phyloP scores from a whole-genome alignment of 2,797 vertebrate genomes.

The Sebastes vulpes region DNA sequence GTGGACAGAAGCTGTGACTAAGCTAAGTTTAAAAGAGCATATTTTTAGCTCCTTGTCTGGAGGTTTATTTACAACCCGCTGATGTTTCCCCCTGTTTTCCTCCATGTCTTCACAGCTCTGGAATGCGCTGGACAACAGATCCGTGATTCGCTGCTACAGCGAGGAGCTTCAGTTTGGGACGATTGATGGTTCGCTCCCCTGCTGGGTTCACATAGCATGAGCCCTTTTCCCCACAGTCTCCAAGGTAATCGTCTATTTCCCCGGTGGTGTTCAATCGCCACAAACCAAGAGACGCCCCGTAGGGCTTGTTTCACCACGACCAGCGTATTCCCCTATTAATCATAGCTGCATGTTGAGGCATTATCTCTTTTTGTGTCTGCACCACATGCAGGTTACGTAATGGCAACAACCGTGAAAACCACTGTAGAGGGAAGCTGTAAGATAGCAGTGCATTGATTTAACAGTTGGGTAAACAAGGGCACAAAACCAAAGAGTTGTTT shows the following conservation, averaged over 20 bases:
- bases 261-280: conserved; percentile 25
- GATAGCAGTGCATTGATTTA: conserved; percentile 16
- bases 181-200: conserved; percentile 71
- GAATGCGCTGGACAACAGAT: conserved; percentile 50
- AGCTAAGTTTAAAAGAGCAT: conserved; percentile 1
- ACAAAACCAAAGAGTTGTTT: background rate
- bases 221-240: conserved; percentile 47
- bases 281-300: conserved; percentile 26
- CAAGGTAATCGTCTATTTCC: conserved; percentile 74
- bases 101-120: conserved; percentile 45
- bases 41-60: conserved; percentile 30
- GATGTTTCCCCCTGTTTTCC: conserved; percentile 10
- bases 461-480: conserved; percentile 20
- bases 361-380: conserved; percentile 21
- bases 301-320: conserved; percentile 21
- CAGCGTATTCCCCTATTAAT: conserved; percentile 18
- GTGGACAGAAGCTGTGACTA: background rate
- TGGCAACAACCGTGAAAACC: conserved; percentile 1
- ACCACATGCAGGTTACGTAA: conserved; percentile 27
- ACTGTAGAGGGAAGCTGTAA: conserved; percentile 4
- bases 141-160: conserved; percentile 2
- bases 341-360: conserved; percentile 6
- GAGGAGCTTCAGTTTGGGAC: conserved; percentile 27
- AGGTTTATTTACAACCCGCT: conserved; percentile 28
- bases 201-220: conserved; percentile 59